Conservation (phyloP, 2,113 vertebrate genomes). For the Macrotus californicus region DNA sequence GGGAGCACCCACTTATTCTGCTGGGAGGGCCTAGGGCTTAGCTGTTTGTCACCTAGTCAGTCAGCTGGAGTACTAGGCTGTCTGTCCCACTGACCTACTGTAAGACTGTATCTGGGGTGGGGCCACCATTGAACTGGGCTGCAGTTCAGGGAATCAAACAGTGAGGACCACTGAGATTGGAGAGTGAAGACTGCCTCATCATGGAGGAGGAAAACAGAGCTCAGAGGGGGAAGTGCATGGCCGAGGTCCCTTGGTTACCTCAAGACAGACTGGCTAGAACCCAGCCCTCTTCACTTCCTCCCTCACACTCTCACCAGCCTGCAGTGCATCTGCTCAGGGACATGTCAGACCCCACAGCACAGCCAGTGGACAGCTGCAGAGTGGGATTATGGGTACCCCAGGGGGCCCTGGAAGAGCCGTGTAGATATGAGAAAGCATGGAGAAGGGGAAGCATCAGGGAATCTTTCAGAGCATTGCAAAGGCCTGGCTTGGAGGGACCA, state of each 20-base stretch:
- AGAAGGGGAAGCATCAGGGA: neutral
- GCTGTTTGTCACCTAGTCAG: neutral
- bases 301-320: neutral
- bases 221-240: neutral
- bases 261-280: neutral
- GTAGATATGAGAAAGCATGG: neutral
- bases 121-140: neutral
- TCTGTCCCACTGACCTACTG: constrained; percentile 39
- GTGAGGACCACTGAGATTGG: neutral
- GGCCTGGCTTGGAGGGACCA: neutral
- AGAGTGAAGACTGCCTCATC: neutral
- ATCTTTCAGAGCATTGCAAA: neutral
- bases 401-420: neutral
- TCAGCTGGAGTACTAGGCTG: neutral
- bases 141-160: neutral
- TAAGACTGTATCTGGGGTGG: neutral
- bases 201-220: neutral
- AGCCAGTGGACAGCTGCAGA: neutral
- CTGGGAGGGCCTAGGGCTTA: neutral
- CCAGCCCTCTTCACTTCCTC: neutral
- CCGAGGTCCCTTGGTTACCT: neutral
- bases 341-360: neutral
- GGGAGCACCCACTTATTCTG: constrained; percentile 11
- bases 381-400: neutral
- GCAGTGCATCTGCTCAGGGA: neutral